Conservation (phyloP, 2,113 vertebrate species). For the Tamias sibiricus region DNA sequence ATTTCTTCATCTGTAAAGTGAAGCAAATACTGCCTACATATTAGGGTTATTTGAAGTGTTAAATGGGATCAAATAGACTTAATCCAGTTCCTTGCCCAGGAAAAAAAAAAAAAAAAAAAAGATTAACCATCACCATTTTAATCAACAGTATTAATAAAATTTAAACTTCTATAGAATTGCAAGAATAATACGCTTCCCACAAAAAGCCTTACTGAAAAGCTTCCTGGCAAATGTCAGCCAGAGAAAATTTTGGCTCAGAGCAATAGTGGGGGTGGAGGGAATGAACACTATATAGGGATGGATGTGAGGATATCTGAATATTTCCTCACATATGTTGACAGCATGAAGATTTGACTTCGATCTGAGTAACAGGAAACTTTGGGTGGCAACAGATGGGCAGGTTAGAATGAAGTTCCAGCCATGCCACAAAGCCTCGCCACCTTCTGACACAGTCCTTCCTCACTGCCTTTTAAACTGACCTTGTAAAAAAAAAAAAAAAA, state of each 20-base stretch:
- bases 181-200: not conserved
- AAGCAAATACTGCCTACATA: not conserved
- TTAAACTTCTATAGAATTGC: not conserved
- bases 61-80: not conserved
- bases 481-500: not conserved
- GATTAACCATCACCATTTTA: not conserved
- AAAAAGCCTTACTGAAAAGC: not conserved
- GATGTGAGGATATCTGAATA: not conserved
- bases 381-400: not conserved
- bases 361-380: not conserved
- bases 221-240: constrained; percentile 25
- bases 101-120: not conserved
- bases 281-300: not conserved
- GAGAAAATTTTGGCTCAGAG: not conserved
- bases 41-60: not conserved
- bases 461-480: not conserved
- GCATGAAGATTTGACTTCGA: not conserved
- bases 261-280: not conserved
- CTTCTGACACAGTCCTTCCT: not conserved
- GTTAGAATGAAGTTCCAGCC: not conserved
- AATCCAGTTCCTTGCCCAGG: not conserved
- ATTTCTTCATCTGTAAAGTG: not conserved
- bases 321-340: not conserved
- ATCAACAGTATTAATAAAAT: not conserved
- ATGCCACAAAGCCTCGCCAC: not conserved